Percentiles rank a stretch among this genome's conserved stretches.
These are phyloP conservation scores for Diabrotica undecimpunctata DNA, from an alignment of 1,140 invertebrate genomes.

Conservation along the genomic window DNA sequence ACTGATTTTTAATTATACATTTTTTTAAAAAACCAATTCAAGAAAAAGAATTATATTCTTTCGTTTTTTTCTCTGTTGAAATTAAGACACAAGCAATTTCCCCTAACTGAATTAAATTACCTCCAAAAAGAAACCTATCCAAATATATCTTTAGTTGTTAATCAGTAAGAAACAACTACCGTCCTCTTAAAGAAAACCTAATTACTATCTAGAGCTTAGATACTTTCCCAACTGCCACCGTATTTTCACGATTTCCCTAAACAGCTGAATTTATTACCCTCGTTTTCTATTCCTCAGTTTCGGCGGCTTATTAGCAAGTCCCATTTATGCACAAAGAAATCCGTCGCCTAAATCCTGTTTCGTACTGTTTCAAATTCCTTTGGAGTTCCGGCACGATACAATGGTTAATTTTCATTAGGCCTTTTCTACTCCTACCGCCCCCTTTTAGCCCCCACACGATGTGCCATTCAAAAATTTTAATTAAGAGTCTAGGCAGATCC, in stretches of 20 bases:
- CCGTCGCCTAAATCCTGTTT: background rate
- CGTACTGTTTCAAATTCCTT: slow-evolving; percentile 2
- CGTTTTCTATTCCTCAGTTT: background rate
- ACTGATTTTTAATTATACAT: too few species aligned
- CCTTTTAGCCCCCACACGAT: background rate
- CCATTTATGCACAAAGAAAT: slow-evolving; percentile 2
- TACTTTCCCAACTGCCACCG: background rate
- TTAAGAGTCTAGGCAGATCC: background rate
- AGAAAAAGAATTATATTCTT: too few species aligned
- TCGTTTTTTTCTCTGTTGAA: too few species aligned
- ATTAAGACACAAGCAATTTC: too few species aligned
- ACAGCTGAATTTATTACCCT: background rate
- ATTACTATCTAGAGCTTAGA: too few species aligned
- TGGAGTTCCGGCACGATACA: background rate
- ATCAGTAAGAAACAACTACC: too few species aligned
- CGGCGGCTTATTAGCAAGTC: slow-evolving; percentile 1
- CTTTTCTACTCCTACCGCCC: background rate
- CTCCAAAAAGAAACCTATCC: too few species aligned
- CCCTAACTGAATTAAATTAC: too few species aligned
- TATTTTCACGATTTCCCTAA: background rate
- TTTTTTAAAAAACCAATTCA: too few species aligned
- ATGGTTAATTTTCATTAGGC: background rate
- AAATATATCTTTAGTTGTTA: too few species aligned
- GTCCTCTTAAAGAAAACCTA: too few species aligned
- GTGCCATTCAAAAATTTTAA: background rate